Base-by-base conservation (phyloP, 64 coral and sea anemone species). In the Dendronephthya gigantea region DNA sequence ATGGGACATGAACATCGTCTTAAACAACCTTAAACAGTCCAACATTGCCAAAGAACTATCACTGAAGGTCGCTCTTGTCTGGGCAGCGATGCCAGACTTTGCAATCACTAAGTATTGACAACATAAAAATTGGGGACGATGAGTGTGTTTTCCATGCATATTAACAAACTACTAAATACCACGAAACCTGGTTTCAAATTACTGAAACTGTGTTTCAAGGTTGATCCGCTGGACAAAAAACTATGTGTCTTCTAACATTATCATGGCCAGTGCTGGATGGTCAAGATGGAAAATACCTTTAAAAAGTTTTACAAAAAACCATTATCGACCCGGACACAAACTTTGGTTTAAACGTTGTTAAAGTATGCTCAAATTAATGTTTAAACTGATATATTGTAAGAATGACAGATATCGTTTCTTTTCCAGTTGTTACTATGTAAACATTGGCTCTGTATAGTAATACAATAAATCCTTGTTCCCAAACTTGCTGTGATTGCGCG, bases 31-130 rank as follows among this genome's bases (percentile, higher is more conserved):
- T 7, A 86, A 55, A 23, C 41, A 19, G 47, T 29, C 62, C 12
- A 7, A 12, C 13, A 55, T 55, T 59, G 36, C 40, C 1, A 41
- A 68, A 17, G 41, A 40, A 9, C 59, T 87, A 2, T 30, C 8
- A 16, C 30, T 87, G 35, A 68, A 48, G 23, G 25, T 17, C 22
- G 1, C 49, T 84, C 23, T 50, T 84, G 29, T 49, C 83, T 23
- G 83, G 83, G 50, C 40, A 47, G 22, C 22, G 83, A 49, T 50
- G 45, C 43, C 83, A 84, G 48, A 50, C 83, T 50, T 70, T 70
- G 66, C 17, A 22, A 70, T 25, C 17, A 70, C 30, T 70, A 70
- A 32, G 30, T n/a, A 70, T 32, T 7, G 19, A 32, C 66, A 25
- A 25, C 6, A 70, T n/a, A 32, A 22, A 70, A 70, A 8, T 70